phyloP scores from a whole-genome alignment of 2,113 vertebrate genomes.

The Ceyx margarethae region DNA sequence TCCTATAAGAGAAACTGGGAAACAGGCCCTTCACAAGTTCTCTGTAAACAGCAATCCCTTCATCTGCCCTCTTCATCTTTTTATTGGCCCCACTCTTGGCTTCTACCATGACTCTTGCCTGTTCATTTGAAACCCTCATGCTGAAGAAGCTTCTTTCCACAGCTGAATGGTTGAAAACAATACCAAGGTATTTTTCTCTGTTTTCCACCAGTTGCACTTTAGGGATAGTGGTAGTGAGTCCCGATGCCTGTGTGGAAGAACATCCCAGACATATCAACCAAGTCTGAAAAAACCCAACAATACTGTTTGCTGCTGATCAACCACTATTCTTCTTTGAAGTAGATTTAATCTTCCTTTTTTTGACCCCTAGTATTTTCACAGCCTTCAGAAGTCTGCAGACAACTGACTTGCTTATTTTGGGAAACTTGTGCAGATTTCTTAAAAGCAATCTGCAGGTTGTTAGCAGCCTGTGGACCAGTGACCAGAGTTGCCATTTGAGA shows the following conservation, averaged over 20 bases:
- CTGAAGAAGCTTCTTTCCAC: background rate
- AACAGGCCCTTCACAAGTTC: background rate
- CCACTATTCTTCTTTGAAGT: background rate
- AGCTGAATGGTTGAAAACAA: background rate
- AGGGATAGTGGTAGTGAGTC: background rate
- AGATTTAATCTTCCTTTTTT: background rate
- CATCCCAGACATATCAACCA: background rate
- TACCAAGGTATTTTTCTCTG: background rate
- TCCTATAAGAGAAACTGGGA: background rate
- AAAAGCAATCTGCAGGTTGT: background rate
- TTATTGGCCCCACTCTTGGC: background rate
- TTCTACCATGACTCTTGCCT: background rate
- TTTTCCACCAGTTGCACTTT: background rate
- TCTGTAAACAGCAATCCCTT: background rate
- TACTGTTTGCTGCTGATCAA: background rate
- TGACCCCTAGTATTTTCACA: background rate
- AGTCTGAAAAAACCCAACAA: background rate
- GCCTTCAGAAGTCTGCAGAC: background rate
- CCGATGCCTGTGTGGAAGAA: background rate
- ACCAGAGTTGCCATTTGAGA: background rate
- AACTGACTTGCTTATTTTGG: background rate
- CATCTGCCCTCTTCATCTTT: background rate
- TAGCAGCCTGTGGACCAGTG: background rate
- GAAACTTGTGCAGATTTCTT: background rate
- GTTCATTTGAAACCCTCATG: background rate